Conservation (phyloP, 2,113 vertebrate species). For the Struthidea cinerea region DNA sequence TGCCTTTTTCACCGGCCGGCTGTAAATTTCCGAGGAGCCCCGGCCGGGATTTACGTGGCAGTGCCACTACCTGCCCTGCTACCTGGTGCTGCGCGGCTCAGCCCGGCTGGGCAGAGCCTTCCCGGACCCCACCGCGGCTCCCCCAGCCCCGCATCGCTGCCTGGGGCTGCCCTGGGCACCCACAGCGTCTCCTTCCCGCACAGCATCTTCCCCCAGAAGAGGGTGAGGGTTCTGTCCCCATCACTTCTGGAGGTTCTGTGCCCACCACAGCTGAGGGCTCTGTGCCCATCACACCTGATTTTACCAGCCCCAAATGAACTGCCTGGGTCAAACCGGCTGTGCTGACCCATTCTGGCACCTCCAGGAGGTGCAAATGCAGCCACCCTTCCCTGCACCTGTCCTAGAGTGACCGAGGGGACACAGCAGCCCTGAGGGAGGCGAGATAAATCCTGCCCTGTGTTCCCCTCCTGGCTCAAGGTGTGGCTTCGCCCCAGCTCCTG, state of each 20-base stretch:
- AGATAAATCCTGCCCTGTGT: not conserved
- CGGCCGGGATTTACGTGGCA: not conserved
- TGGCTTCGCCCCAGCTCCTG: not conserved
- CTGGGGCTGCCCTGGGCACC: not conserved
- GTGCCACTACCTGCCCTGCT: not conserved
- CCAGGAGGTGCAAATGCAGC: not conserved
- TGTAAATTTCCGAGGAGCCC: not conserved
- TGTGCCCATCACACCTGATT: not conserved
- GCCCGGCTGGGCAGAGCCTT: not conserved
- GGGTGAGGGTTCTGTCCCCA: not conserved
- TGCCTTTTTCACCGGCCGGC: not conserved
- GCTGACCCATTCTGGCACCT: not conserved
- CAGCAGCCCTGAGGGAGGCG: not conserved
- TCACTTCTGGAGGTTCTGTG: not conserved
- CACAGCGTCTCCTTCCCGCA: not conserved
- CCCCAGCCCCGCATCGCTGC: not conserved
- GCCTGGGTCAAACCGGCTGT: rapidly evolving
- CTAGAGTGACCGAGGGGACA: not conserved
- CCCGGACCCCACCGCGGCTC: not conserved
- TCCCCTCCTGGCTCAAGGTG: not conserved
- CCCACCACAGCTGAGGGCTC: not conserved
- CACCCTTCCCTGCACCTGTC: not conserved
- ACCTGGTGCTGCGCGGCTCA: not conserved
- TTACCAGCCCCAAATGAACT: not conserved
- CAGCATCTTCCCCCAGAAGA: not conserved